phyloP scores from a whole-genome alignment of 2,888 invertebrate genomes.

The Acleris holmiana region DNA sequence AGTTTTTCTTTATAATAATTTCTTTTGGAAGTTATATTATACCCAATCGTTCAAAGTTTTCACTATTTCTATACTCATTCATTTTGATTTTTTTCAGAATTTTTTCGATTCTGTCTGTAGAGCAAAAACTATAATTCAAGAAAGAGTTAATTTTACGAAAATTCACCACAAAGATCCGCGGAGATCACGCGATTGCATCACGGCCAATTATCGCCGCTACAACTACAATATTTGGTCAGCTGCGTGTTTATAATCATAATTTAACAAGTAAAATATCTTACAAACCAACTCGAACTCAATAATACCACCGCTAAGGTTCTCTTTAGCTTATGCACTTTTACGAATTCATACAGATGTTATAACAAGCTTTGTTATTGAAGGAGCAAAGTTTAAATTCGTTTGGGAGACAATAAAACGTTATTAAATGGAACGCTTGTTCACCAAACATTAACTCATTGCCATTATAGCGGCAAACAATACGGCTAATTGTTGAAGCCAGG shows the following conservation, averaged over 20 bases:
- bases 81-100: too few species aligned
- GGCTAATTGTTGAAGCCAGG: slow-evolving; percentile 58
- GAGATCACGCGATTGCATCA: slow-evolving; percentile 81
- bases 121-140: slow-evolving; percentile 4
- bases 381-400: slow-evolving; percentile 50
- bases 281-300: slow-evolving; percentile 45
- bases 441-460: slow-evolving; percentile 69
- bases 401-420: slow-evolving; percentile 44
- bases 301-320: slow-evolving; percentile 31
- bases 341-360: slow-evolving; percentile 1
- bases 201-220: slow-evolving; percentile 81
- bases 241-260: slow-evolving; percentile 67
- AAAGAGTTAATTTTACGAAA: slow-evolving; percentile 8
- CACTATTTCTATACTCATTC: too few species aligned
- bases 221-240: slow-evolving; percentile 84
- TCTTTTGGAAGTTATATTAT: too few species aligned
- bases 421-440: slow-evolving; percentile 59
- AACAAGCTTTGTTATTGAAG: slow-evolving; percentile 43
- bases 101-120: not conserved
- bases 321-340: slow-evolving; percentile 33
- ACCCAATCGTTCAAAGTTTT: too few species aligned
- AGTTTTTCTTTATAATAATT: too few species aligned
- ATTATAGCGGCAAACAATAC: slow-evolving; percentile 63
- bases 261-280: slow-evolving; percentile 40
- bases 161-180: slow-evolving; percentile 42